Conservation (phyloP, 2,797 vertebrate species). For the Holocentrus rufus region DNA sequence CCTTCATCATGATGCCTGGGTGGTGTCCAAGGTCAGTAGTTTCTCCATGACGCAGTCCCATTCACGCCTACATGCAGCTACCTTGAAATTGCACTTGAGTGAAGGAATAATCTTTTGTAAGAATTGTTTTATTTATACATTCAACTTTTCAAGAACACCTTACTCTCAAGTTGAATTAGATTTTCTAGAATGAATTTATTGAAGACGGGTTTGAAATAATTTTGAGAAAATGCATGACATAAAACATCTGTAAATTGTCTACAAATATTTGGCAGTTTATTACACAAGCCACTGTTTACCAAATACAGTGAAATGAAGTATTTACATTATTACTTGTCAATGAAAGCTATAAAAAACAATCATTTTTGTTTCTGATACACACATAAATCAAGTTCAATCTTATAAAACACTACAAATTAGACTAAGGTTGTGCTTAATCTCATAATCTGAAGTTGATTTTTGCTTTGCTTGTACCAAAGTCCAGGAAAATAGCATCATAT, state of each 20-base stretch:
- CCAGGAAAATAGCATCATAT: background rate
- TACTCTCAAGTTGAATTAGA: constrained; percentile 8
- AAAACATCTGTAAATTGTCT: constrained; percentile 47
- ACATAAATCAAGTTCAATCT: constrained; percentile 35
- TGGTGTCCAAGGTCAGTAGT: constrained; percentile 80
- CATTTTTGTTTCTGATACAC: constrained; percentile 33
- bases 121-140: constrained; percentile 13
- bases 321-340: constrained; percentile 54
- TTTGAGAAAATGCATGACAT: constrained; percentile 39
- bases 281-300: constrained; percentile 25
- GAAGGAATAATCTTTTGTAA: background rate
- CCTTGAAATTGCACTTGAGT: background rate
- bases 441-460: constrained; percentile 19
- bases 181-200: constrained; percentile 32
- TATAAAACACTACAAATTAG: constrained; percentile 40
- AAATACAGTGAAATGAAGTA: constrained; percentile 53
- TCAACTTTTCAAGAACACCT: background rate
- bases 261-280: constrained; percentile 54
- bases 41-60: constrained; percentile 30
- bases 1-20: constrained; percentile 80
- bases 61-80: background rate
- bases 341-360: constrained; percentile 22
- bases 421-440: constrained; percentile 26
- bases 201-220: constrained; percentile 33
- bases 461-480: background rate